Base-by-base conservation (phyloP, 2,113 vertebrate species). In the Atrichornis clamosus region DNA sequence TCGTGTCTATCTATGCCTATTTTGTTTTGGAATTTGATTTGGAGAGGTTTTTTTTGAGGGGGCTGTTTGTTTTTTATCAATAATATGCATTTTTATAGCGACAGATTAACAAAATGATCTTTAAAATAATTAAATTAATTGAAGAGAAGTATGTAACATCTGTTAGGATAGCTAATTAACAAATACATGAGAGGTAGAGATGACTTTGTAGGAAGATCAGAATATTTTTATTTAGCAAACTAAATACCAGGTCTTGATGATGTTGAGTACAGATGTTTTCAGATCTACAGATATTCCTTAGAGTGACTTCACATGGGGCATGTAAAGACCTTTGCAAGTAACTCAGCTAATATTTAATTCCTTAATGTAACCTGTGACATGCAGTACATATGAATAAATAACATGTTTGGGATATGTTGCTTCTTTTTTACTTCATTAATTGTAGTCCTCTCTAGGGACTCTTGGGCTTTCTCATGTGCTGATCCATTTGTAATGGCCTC, bases 11-110 rank as follows among this genome's bases (percentile, higher is more conserved):
- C 10, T 58, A 30, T 62, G 33, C 21, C 2, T 62, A 22, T 74
- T 39, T 35, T 32, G 12, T 6, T 76, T 70, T 44, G 53, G 23
- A 49, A 39, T 80, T 62, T 42, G 5, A 2, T 70, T 75, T 86
- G 22, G 3, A 41, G 7, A 37, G 16, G 1, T 22, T 14, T 64
- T 53, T 44, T 16, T 8, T 4, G 3, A 2, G 7, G 1, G 3
- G 10, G 2, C 39, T 62, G 33, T 9, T 42, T 14, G 3, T 27
- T 84, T 53, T 32, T 50, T 6, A 58, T 56, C 35, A 60, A 68
- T 41, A 37, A 41, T n/a, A 9, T 35, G 11, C 13, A 59, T 11
- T 80, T 81, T 93, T 77, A 24, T 58, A 87, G 28, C 9, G 42
- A 41, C 13, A 89, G 20, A 42, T 80, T 77, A 84, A 60, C 56